Evolutionary conservation across 2,797 vertebrate species (phyloP).

Genomic region (Catostomus latipinnis): DNA sequence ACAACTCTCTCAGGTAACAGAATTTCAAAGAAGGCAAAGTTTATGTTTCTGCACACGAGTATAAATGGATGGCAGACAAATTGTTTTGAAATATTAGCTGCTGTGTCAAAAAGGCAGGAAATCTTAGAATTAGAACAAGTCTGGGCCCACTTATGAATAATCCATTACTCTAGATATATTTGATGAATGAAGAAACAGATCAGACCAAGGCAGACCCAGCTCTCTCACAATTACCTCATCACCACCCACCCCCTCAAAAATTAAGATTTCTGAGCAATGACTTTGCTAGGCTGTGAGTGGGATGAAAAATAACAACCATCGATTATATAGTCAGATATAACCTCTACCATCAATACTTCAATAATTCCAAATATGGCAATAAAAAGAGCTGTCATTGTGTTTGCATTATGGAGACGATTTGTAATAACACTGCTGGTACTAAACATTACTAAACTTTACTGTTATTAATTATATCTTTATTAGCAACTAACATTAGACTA

Average conservation of each 20-base stretch:
- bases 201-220: background rate
- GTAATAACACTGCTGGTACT: background rate
- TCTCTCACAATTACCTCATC: background rate
- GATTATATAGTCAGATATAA: background rate
- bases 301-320: background rate
- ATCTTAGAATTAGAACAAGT: no score
- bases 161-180: background rate
- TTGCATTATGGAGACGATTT: background rate
- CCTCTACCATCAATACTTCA: background rate
- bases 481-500: no score
- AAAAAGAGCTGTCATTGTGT: background rate
- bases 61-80: constrained; percentile 18
- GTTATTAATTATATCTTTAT: no score
- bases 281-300: background rate
- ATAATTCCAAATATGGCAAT: background rate
- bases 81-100: background rate
- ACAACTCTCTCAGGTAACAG: constrained; percentile 28
- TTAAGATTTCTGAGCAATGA: constrained; percentile 2
- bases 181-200: constrained; percentile 15
- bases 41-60: constrained; percentile 26
- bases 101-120: no score
- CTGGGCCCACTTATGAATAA: constrained; percentile 11
- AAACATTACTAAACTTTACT: background rate
- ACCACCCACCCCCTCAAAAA: constrained; percentile 3
- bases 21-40: constrained; percentile 57